Evolutionary conservation across 2,888 invertebrate species (phyloP), one percentile per base, ranked within the genome.

Genomic region (Eristalis pertinax): DNA sequence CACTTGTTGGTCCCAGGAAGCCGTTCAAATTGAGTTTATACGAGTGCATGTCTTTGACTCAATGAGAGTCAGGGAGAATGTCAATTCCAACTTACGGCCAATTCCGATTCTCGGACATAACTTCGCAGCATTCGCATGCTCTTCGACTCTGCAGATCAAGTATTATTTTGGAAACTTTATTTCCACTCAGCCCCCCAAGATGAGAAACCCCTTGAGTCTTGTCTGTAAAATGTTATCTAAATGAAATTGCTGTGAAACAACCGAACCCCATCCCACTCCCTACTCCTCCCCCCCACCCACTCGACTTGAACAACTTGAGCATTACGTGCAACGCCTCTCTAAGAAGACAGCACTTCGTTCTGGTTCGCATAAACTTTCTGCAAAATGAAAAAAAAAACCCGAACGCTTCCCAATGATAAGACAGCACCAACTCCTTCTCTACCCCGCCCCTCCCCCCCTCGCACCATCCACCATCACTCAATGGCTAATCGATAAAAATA

Each of bases 401-500:
- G 7, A n/a, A n/a, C 19, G 50, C 50, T 50, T 50, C 50, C 19
- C 50, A 7, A 32, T 29, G 24, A 79, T 79, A 75, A 75, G 58
- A 38, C 43, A 74, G 68, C 62, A 11, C 15, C 43, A 74, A 63
- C 62, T 7, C 22, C 35, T 69, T 68, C 50, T 5, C 19, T 4
- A n/a, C 13, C 26, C 1, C 19, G 38, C 41, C 13, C 41, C 29
- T 15, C 4, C 62, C n/a, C n/a, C 58, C 38, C 38, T 58, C 29
- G 32, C 22, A 22, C 32, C 29, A 1, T 8, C 32, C 29, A 8
- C 13, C 15, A 19, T 0, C 38, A 38, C 56, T 32, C 56, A 56
- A 4, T 13, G 29, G 70, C 70, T 67, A 80, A 84, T 80, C 84
- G 70, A 80, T 75, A 80, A 67, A 65, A 64, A 76, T 70, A 65